These are phyloP conservation scores for Hipparchia sbordonii DNA, from an alignment of 2,888 invertebrate genomes.

Conservation along the genomic window DNA sequence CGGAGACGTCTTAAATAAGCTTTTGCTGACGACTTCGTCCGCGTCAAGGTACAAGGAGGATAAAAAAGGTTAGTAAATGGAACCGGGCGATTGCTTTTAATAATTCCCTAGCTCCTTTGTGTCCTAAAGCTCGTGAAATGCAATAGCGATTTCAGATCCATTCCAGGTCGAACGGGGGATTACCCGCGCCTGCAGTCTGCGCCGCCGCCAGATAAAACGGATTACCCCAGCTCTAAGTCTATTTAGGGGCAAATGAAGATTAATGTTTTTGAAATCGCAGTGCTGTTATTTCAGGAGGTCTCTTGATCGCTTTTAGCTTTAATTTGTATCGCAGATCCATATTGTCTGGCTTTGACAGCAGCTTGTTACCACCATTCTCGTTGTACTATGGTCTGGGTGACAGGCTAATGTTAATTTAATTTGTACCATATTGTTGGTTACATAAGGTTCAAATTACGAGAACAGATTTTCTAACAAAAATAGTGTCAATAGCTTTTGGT, in stretches of 20 bases:
- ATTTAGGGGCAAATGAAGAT: constrained; percentile 25
- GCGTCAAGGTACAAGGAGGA: too few relatives aligned
- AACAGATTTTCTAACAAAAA: too few relatives aligned
- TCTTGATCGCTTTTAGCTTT: not conserved
- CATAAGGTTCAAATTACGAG: too few relatives aligned
- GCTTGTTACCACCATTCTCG: too few relatives aligned
- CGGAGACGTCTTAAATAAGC: too few relatives aligned
- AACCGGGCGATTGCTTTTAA: not conserved
- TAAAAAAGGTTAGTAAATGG: not conserved
- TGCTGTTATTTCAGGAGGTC: constrained; percentile 2
- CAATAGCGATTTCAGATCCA: constrained; percentile 23
- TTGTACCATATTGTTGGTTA: too few relatives aligned
- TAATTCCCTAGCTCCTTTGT: constrained; percentile 8
- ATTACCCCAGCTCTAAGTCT: constrained; percentile 16
- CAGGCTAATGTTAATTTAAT: too few relatives aligned
- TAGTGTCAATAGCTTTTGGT: too few relatives aligned
- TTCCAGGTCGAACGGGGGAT: constrained; percentile 25
- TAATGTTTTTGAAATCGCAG: constrained; percentile 18
- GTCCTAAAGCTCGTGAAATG: constrained; percentile 27
- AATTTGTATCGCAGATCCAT: too few relatives aligned
- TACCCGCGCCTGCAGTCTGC: constrained; percentile 13
- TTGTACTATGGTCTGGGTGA: too few relatives aligned
- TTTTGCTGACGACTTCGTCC: too few relatives aligned
- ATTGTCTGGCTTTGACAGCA: too few relatives aligned
- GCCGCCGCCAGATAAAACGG: constrained; percentile 13